Percentiles rank a stretch among this genome's conserved stretches.
Evolutionary conservation across 2,888 invertebrate species (phyloP).

Genomic region (Trachelus tabidus): DNA sequence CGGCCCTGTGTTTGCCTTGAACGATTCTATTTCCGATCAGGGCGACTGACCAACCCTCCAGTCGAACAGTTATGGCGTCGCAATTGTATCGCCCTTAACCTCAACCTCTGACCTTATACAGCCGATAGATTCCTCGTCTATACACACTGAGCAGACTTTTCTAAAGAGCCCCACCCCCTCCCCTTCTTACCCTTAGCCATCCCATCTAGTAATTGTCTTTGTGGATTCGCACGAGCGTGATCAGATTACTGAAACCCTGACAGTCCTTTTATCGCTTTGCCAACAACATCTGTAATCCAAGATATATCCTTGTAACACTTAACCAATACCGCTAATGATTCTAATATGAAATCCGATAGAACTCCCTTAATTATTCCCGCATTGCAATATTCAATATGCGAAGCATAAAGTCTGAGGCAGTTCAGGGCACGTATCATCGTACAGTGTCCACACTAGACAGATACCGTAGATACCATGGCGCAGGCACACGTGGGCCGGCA

Average conservation of each 20-base stretch:
- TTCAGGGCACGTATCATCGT: too few relatives aligned
- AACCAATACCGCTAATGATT: not conserved
- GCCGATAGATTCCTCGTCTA: not conserved
- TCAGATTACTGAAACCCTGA: conserved; percentile 46
- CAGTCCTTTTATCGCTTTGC: not conserved
- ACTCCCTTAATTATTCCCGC: not conserved
- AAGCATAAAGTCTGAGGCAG: too few relatives aligned
- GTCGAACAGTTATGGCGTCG: not conserved
- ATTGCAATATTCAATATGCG: too few relatives aligned
- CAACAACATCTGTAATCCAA: not conserved
- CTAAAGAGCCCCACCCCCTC: not conserved
- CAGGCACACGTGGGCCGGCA: not conserved
- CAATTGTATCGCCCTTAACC: not conserved
- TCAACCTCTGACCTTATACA: not conserved
- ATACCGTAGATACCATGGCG: not conserved
- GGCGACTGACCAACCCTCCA: not conserved
- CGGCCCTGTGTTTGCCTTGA: not conserved
- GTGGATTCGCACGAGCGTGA: conserved; percentile 65
- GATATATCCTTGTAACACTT: not conserved
- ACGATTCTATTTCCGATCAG: not conserved
- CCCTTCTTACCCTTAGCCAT: not conserved
- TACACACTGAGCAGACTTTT: not conserved
- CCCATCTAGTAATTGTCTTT: conserved; percentile 63
- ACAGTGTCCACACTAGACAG: not conserved
- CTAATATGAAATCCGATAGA: not conserved